Conservation (phyloP, 2,888 invertebrate genomes). For the Cryptosula pallasiana region DNA sequence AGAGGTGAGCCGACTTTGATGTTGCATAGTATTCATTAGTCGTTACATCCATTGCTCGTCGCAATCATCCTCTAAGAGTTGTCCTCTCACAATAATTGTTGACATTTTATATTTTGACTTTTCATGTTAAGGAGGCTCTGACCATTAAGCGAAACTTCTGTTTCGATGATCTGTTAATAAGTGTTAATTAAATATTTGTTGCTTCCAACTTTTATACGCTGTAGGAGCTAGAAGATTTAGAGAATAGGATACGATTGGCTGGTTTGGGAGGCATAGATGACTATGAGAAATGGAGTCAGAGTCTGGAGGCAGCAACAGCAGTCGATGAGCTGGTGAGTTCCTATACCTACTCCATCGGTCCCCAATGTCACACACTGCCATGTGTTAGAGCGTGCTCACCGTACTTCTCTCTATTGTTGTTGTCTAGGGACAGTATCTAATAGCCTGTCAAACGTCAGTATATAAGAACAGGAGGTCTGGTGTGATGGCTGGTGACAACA, state of each 20-base stretch:
- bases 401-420: no score
- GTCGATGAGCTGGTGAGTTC: slow-evolving; percentile 43
- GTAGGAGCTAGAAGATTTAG: slow-evolving; percentile 47
- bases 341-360: no score
- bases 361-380: no score
- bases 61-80: no score
- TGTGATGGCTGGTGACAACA: slow-evolving; percentile 40
- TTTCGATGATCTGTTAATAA: no score
- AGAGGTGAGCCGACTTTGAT: neutral
- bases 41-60: neutral
- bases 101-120: no score
- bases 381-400: no score
- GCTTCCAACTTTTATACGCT: neutral
- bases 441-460: slow-evolving; percentile 38
- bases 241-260: slow-evolving; percentile 46
- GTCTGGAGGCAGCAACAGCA: slow-evolving; percentile 37
- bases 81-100: no score
- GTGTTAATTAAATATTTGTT: neutral
- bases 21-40: neutral
- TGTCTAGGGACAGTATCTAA: slow-evolving; percentile 37
- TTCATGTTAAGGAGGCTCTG: no score
- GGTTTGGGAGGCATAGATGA: slow-evolving; percentile 52
- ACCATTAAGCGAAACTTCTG: no score
- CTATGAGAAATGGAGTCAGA: slow-evolving; percentile 41
- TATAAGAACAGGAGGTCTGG: slow-evolving; percentile 46